Evolutionary conservation across 1,140 invertebrate genomes (phyloP).

Genomic region (Drosophila virilis): DNA sequence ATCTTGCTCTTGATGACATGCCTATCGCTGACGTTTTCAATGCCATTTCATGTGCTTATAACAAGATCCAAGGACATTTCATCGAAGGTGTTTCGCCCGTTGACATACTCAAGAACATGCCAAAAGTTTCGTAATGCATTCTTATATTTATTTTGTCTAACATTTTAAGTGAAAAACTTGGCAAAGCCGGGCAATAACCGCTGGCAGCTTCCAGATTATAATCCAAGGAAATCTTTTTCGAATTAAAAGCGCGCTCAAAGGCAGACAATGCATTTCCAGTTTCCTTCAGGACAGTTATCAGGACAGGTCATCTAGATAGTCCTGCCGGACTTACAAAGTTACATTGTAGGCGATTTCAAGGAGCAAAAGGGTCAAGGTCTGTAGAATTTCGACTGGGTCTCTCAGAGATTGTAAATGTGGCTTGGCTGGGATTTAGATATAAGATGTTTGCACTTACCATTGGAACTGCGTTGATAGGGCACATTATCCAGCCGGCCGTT

Average conservation of each 20-base stretch:
- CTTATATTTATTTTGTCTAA: not conserved
- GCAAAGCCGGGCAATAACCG: too few species aligned
- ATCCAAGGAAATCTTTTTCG: too few species aligned
- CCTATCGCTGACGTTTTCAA: not conserved
- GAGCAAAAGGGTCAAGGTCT: too few species aligned
- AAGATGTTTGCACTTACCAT: conserved; percentile 65
- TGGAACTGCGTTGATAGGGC: conserved; percentile 70
- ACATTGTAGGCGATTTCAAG: too few species aligned
- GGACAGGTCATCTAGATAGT: too few species aligned
- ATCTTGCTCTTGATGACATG: conserved; percentile 2
- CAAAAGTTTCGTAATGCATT: not conserved
- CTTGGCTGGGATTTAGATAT: not conserved
- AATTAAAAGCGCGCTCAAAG: not conserved
- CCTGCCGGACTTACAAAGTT: not conserved
- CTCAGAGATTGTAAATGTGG: too few species aligned
- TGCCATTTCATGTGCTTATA: not conserved
- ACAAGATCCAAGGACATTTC: conserved; percentile 1
- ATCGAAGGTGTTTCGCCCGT: not conserved
- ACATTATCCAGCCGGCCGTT: conserved; percentile 51
- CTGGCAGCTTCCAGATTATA: too few species aligned
- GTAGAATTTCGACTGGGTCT: too few species aligned
- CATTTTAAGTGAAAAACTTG: too few species aligned
- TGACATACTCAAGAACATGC: not conserved
- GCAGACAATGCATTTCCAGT: too few species aligned
- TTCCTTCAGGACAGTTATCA: too few species aligned